Conservation (phyloP, 2,797 vertebrate genomes). For the Pangasius larnaudii region DNA sequence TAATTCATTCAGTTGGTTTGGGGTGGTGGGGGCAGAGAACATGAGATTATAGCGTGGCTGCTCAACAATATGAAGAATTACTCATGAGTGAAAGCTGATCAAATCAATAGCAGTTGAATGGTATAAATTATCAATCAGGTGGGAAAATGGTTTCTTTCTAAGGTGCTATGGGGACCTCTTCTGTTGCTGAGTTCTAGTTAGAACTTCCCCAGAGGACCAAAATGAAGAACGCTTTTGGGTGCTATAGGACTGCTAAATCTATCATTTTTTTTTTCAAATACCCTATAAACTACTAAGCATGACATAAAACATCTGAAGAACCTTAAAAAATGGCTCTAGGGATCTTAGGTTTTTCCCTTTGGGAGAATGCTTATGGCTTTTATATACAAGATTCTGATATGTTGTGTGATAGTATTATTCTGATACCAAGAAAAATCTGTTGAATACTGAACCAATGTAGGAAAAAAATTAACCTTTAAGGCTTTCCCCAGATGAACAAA, state of each 20-base stretch:
- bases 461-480: not conserved
- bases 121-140: conserved; percentile 69
- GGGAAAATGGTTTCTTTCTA: not conserved
- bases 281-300: not conserved
- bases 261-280: not conserved
- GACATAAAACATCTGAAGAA: not conserved
- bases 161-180: not conserved
- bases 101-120: conserved; percentile 69
- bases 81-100: conserved; percentile 74
- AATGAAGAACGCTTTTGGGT: not conserved
- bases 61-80: conserved; percentile 73
- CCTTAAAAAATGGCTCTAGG: not conserved
- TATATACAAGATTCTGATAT: no score
- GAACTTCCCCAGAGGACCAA: not conserved
- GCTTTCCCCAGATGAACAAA: not conserved
- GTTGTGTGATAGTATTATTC: not conserved
- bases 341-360: not conserved
- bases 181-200: not conserved
- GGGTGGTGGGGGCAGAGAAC: conserved; percentile 6
- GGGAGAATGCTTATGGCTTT: not conserved
- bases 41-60: conserved; percentile 60
- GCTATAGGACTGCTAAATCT: not conserved
- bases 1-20: conserved; percentile 70
- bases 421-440: not conserved
- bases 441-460: conserved; percentile 8